Evolutionary conservation across 2,888 invertebrate genomes (phyloP).

Genomic region (Hipparchia semele): DNA sequence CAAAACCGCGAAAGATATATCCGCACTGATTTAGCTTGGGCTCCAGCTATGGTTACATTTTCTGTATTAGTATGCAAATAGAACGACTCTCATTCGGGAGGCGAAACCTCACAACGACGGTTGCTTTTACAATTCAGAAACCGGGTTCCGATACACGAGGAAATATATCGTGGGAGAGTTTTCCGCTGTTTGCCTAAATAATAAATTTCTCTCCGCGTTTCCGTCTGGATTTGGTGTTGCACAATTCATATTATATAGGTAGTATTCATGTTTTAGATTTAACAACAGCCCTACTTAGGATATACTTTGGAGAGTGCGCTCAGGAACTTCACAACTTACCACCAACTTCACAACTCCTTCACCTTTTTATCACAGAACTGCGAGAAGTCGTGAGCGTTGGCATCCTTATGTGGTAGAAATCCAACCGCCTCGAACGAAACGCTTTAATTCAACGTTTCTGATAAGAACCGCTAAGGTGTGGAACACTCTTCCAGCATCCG

Average conservation of each 20-base stretch:
- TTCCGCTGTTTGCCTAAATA: constrained; percentile 21
- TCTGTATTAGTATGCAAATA: constrained; percentile 35
- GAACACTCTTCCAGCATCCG: no score
- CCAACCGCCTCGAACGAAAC: no score
- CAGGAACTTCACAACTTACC: no score
- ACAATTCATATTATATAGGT: not conserved
- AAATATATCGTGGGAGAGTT: constrained; percentile 24
- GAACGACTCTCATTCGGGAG: constrained; percentile 23
- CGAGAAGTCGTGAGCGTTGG: no score
- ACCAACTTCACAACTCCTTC: no score
- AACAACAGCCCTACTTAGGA: not conserved
- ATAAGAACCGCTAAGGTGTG: no score
- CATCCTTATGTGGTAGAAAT: no score
- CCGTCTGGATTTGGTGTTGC: constrained; percentile 16
- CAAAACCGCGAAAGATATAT: no score
- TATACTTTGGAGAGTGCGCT: no score
- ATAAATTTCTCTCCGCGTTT: constrained; percentile 18
- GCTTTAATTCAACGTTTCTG: no score
- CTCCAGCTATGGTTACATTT: constrained; percentile 13
- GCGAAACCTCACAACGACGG: constrained; percentile 17
- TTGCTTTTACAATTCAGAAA: constrained; percentile 20
- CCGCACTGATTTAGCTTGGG: not conserved
- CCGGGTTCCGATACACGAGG: constrained; percentile 6
- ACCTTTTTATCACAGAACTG: no score
- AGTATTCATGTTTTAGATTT: constrained; percentile 1